Evolutionary conservation across 2,797 vertebrate genomes (phyloP).

Genomic region (Gymnoscopelus braueri): DNA sequence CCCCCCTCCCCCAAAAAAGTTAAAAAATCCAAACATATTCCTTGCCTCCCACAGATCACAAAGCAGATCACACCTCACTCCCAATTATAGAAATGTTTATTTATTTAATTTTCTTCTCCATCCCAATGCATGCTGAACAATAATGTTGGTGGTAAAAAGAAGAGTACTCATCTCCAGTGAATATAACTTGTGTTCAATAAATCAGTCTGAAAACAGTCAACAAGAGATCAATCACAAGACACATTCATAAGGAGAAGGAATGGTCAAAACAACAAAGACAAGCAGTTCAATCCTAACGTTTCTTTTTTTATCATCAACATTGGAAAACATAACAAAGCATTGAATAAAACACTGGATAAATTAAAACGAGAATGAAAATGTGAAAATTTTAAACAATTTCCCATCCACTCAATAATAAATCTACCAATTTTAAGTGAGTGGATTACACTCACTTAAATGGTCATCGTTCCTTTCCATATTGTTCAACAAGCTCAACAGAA

Average conservation of each 20-base stretch:
- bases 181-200: slow-evolving; percentile 25
- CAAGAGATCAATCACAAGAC: slow-evolving; percentile 21
- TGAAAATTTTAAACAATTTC: not conserved
- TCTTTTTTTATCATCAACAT: slow-evolving; percentile 7
- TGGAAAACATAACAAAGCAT: slow-evolving; percentile 28
- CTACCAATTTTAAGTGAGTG: too few species aligned
- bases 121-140: slow-evolving; percentile 77
- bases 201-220: slow-evolving; percentile 42
- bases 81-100: slow-evolving; percentile 81
- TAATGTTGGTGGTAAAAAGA: slow-evolving; percentile 50
- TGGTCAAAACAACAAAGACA: slow-evolving; percentile 12
- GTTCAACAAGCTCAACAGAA: slow-evolving; percentile 31
- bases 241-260: slow-evolving; percentile 11
- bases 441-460: not conserved
- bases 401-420: not conserved
- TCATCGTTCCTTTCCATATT: slow-evolving; percentile 4
- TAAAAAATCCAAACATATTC: too few species aligned
- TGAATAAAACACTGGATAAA: slow-evolving; percentile 29
- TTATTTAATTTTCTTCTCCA: slow-evolving; percentile 64
- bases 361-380: slow-evolving; percentile 27
- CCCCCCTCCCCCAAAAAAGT: too few species aligned
- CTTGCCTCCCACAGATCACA: too few species aligned
- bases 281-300: not conserved
- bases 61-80: slow-evolving; percentile 38
- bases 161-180: slow-evolving; percentile 29